phyloP scores from a whole-genome alignment of 1,140 invertebrate genomes.

The Trachelipus rathkii region DNA sequence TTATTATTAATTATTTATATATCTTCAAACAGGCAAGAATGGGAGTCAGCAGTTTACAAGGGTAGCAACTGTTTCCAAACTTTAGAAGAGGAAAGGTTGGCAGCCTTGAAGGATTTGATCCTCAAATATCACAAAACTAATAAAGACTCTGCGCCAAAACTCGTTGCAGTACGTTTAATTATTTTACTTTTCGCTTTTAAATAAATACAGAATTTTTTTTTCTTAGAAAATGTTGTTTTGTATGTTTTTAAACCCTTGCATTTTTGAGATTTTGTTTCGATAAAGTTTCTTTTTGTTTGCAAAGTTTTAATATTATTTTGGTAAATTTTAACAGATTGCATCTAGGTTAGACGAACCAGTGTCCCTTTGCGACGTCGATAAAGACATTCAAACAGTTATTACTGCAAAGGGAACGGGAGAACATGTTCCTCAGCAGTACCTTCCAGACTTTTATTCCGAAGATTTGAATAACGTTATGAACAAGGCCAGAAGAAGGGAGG shows the following conservation, averaged over 20 bases:
- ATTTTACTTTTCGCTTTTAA: too few species aligned
- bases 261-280: too few species aligned
- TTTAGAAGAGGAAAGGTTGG: constrained; percentile 82
- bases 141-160: constrained; percentile 65
- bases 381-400: constrained; percentile 66
- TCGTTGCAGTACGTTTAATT: constrained; percentile 48
- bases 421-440: constrained; percentile 68
- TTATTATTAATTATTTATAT: too few species aligned
- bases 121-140: constrained; percentile 72
- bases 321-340: constrained; percentile 45
- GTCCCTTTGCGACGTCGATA: constrained; percentile 63
- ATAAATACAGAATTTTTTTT: too few species aligned
- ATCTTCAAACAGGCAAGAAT: constrained; percentile 63
- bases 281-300: too few species aligned
- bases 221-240: too few species aligned
- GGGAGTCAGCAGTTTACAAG: constrained; percentile 80
- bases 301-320: too few species aligned
- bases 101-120: constrained; percentile 71
- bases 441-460: constrained; percentile 92
- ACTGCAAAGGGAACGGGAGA: constrained; percentile 59
- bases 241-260: too few species aligned
- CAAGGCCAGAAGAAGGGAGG: constrained; percentile 75
- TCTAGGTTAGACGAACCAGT: constrained; percentile 66
- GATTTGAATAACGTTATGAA: constrained; percentile 91
- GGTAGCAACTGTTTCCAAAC: constrained; percentile 66